These are phyloP conservation scores for Mionectes macconnelli DNA, from an alignment of 2,113 vertebrate genomes.

Conservation along the genomic window DNA sequence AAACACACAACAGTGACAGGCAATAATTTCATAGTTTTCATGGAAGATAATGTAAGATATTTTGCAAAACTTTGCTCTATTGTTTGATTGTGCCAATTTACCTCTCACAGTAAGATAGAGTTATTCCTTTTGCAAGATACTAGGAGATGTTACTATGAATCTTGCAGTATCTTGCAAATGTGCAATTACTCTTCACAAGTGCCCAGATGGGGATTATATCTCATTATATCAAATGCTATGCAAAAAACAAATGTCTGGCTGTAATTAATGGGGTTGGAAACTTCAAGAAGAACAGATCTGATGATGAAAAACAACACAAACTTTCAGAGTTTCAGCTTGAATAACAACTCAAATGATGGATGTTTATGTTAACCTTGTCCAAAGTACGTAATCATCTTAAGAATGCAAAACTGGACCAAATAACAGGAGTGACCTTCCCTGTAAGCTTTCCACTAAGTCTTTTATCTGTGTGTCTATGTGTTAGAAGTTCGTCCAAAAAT, in stretches of 20 bases:
- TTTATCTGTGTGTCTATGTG: neutral
- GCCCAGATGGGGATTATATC: slow-evolving; percentile 56
- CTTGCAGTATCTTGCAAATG: slow-evolving; percentile 32
- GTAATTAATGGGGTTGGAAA: slow-evolving; percentile 45
- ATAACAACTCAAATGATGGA: slow-evolving; percentile 3
- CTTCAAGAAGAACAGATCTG: slow-evolving; percentile 30
- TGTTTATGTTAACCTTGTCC: slow-evolving; percentile 30
- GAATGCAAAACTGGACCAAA: slow-evolving; percentile 1
- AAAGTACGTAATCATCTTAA: slow-evolving; percentile 14
- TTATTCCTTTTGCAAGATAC: neutral
- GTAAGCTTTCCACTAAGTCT: neutral
- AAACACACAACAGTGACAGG: slow-evolving; percentile 7
- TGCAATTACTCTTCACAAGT: slow-evolving; percentile 51
- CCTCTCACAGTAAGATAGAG: neutral
- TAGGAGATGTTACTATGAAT: slow-evolving; percentile 45
- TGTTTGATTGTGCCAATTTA: neutral
- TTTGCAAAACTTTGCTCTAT: neutral
- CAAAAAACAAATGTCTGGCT: slow-evolving; percentile 36
- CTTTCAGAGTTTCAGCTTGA: neutral
- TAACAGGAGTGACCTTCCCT: neutral
- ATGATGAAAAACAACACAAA: slow-evolving; percentile 40
- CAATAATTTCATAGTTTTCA: slow-evolving; percentile 47
- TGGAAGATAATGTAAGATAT: neutral
- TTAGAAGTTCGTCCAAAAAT: neutral
- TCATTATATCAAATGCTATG: slow-evolving; percentile 42